Base-by-base conservation (phyloP, 2,797 vertebrate genomes). In the Natrix natrix region DNA sequence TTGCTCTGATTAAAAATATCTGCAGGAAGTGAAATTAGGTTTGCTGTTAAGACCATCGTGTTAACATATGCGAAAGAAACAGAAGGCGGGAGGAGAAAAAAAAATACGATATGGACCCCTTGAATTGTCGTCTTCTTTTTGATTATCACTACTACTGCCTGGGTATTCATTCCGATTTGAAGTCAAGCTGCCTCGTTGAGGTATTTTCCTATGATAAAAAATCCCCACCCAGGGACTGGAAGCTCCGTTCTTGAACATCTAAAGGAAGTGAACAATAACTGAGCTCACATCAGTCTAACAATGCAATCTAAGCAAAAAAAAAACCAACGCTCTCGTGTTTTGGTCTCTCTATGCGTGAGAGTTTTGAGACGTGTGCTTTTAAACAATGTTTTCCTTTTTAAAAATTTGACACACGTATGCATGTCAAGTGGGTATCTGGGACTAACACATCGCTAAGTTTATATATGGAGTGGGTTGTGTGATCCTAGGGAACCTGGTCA, bases 181-280 rank as follows among this genome's bases (percentile, higher is more conserved):
- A 86, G 63, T 20, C 56, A 78, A 91, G 17, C 11, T 63, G 56
- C 54, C 6, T 26, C 52, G 28, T 92, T 90, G 90, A 94, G 66
- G 0, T 22, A 0, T 83, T 63, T 91, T 60, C 93, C 91, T 57
- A 93, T 92, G 91, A 95, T 92, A 94, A 92, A 92, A 92, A 93
- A 32, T n/a, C 94, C 61, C 61, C 24, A 28, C 63, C 87, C 1
- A 93, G 88, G 61, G 43, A 88, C 0, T 43, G 61, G 83, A 48
- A 90, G 87, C 89, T 95, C 94, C 87, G 66, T 93, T 89, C 32
- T 63, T 61, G 57, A 32, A 63, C 78, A 43, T 20, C 4, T 10
- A 78, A 93, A 91, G 3, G 60, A 13, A 87, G 55, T 5, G 57
- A 63, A 89, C 74, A 89, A 32, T 8, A 52, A 78, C 12, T 3